Evolutionary conservation across 2,888 invertebrate genomes (phyloP), one percentile per base, ranked within the genome.

Genomic region (Chalcis sispes): DNA sequence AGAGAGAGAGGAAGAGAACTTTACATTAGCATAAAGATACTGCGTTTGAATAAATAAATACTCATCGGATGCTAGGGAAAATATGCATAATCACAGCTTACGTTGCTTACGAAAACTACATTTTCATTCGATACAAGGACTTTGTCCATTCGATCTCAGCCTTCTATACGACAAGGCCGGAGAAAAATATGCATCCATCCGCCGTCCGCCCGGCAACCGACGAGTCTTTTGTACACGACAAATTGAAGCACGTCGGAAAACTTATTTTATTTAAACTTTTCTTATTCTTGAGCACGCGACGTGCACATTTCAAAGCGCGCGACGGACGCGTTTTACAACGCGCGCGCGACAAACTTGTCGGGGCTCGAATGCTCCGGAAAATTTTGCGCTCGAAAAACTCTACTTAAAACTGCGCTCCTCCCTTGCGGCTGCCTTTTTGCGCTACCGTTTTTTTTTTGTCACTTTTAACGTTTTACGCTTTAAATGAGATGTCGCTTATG

Each of bases 21-120:
- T 84, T 85, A 84, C 82, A 86, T 87, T 86, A 86, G 84, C 83
- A 86, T 87, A 86, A 84, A 85, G 87, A 86, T 85, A 83, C 73
- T 80, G 50, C 75, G 80, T 81, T 80, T 70, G 61, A 70, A 70
- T 61, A 61, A 70, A 61, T 70, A 70, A 70, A 59, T 69, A 52
- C 13, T 7, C 27, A 20, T 83, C 83, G 83, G 84, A 82, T 83
- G 84, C 84, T 85, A 85, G n/a, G 2, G 59, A 86, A 65, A 85
- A 85, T 83, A 84, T 84, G 62, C 20, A 18, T 5, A n/a, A n/a
- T 13, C 36, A n/a, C 7, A 0, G 18, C 18, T 18, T 20, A 8
- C 32, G 36, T 48, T 23, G 23, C 81, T 80, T 72, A 62, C 66
- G 20, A 50, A 70, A 71, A 62, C 52, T 61, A 71, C 62, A 62